Evolutionary conservation across 2,797 vertebrate genomes (phyloP).

Genomic region (Peromyscus melanophrys): DNA sequence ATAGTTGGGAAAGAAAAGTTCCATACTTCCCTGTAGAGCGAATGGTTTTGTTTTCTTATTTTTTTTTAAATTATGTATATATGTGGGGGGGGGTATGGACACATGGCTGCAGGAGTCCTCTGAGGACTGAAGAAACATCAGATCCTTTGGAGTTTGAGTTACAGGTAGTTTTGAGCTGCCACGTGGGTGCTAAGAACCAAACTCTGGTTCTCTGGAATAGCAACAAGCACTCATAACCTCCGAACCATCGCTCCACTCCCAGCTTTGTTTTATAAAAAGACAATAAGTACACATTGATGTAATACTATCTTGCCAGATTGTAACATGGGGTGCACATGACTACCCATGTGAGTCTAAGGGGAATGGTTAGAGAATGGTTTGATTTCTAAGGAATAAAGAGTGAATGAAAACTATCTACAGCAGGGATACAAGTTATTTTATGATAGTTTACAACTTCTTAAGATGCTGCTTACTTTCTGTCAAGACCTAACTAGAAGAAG

Average conservation of each 20-base stretch:
- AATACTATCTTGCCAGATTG: not conserved
- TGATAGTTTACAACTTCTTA: not conserved
- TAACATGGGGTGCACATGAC: not conserved
- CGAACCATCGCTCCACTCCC: not conserved
- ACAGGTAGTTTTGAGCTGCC: not conserved
- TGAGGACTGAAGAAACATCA: not conserved
- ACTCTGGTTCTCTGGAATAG: not conserved
- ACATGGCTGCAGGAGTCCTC: not conserved
- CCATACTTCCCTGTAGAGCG: not conserved
- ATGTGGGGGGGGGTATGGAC: not conserved
- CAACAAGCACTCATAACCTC: not conserved
- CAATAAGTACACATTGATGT: not conserved
- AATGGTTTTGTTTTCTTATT: not conserved
- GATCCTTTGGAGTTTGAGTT: not conserved
- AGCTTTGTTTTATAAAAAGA: slow-evolving; percentile 10
- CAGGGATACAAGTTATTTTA: not conserved
- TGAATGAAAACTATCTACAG: not conserved
- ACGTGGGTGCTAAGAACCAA: not conserved
- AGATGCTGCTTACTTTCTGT: not conserved
- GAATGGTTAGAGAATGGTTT: not conserved
- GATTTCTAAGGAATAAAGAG: slow-evolving; percentile 24
- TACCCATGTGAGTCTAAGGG: not conserved
- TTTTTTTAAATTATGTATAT: not conserved
- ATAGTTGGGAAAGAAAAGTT: not conserved
- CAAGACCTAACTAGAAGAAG: not conserved